These are phyloP conservation scores for Parazoanthus darwini DNA, from an alignment of 92 coral and sea anemone genomes.

Conservation along the genomic window DNA sequence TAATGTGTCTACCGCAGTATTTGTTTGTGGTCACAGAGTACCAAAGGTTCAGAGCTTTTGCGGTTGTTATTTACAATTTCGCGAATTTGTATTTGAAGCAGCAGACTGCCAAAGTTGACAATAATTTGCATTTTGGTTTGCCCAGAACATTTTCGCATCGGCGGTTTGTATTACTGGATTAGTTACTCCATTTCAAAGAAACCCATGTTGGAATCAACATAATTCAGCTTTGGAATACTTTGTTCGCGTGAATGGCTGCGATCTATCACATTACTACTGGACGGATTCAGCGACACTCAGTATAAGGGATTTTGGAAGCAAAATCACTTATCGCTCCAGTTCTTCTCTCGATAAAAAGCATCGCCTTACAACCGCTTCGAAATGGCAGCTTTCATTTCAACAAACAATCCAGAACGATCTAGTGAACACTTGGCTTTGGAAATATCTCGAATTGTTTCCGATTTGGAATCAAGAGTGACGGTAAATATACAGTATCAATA, in stretches of 20 bases:
- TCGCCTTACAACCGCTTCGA: neutral
- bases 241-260: neutral
- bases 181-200: neutral
- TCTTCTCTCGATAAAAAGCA: neutral
- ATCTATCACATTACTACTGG: neutral
- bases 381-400: constrained; percentile 10
- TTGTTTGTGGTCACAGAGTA: neutral
- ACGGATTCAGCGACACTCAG: neutral
- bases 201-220: neutral
- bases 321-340: neutral
- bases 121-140: constrained; percentile 26
- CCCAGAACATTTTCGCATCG: neutral
- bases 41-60: neutral
- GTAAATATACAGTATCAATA: neutral
- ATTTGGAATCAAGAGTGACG: constrained; percentile 10
- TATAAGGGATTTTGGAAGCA: neutral
- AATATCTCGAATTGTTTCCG: constrained; percentile 20
- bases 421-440: neutral
- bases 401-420: neutral
- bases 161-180: neutral
- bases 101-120: neutral
- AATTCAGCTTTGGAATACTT: neutral
- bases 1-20: too few relatives aligned
- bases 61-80: constrained; percentile 28
- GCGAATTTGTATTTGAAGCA: neutral